Base-by-base conservation (phyloP, 1,140 invertebrate genomes). In the Phenacoccus solenopsis region DNA sequence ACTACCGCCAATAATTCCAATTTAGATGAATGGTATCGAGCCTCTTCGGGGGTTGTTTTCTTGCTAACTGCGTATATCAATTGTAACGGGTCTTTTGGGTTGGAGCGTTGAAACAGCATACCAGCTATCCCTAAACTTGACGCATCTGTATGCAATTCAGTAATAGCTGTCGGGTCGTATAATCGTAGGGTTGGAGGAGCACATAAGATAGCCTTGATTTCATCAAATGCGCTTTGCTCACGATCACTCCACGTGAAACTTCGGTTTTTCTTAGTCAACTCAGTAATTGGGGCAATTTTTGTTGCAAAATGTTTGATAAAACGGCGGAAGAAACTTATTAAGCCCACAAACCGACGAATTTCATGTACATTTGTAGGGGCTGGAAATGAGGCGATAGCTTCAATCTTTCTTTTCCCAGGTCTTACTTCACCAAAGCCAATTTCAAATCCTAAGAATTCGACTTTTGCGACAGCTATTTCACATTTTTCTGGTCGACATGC, bases 61-160 rank as follows among this genome's bases (percentile, higher is more conserved):
- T 64, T 64, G 28, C 49, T 61, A 7, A 70, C 59, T 0, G 57
- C 57, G 24, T 70, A 38, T 0, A 64, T 22, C 2, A 70, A 13
- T 21, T 67, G 28, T 20, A 24, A 9, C 1, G 5, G 12, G 27
- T 57, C 28, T 0, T 22, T 7, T 9, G 5, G 3, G 1, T 35
- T n/a, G 1, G 10, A 7, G 1, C 16, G 28, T 24, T 67, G 32
- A 13, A 68, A 22, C 12, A 70, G 21, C 16, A 70, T 61, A 1
- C 70, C 70, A 9, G 61, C 16, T 3, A 70, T 28, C 13, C 21
- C 30, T 12, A 1, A 7, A 9, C 13, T 16, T 1, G 68, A 61
- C 0, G 49, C 28, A 28, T 72, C 69, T 3, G 57, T 70, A 30
- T 70, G 71, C 13, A 72, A 4, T 24, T 72, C 25, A 2, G 71